phyloP scores from a whole-genome alignment of 64 coral and sea anemone species.

The Actinia tenebrosa region DNA sequence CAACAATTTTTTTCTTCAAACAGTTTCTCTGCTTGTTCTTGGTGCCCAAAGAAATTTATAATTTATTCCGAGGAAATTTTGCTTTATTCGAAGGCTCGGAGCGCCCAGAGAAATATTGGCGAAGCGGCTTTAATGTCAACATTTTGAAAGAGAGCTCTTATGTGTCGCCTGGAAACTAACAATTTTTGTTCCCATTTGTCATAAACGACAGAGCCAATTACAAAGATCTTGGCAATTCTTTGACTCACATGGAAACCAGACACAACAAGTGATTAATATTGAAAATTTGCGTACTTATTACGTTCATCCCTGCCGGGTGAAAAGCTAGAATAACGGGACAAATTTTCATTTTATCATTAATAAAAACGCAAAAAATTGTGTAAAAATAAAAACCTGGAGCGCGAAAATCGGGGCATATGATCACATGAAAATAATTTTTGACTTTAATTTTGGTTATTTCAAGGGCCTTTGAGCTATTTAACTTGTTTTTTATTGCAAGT shows the following conservation, averaged over 20 bases:
- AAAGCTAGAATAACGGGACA: background rate
- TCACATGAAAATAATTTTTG: no score
- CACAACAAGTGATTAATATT: background rate
- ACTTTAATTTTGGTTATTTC: no score
- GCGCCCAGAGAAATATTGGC: no score
- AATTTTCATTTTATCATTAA: background rate
- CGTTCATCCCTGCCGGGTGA: background rate
- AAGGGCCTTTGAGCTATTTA: no score
- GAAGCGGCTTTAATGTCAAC: background rate
- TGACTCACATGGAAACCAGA: background rate
- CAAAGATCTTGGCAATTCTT: background rate
- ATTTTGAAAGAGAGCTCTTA: background rate
- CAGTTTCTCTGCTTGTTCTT: no score
- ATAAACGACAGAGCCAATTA: background rate
- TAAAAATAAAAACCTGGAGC: background rate
- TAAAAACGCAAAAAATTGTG: background rate
- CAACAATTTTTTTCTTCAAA: no score
- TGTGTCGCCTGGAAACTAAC: background rate
- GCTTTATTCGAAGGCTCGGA: no score
- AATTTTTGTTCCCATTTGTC: background rate
- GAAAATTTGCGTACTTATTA: background rate
- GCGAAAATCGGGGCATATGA: no score
- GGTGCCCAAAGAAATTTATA: no score
- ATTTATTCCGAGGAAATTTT: no score
- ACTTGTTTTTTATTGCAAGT: no score